Conservation (phyloP, 2,113 vertebrate genomes). For the Fukomys damarensis region DNA sequence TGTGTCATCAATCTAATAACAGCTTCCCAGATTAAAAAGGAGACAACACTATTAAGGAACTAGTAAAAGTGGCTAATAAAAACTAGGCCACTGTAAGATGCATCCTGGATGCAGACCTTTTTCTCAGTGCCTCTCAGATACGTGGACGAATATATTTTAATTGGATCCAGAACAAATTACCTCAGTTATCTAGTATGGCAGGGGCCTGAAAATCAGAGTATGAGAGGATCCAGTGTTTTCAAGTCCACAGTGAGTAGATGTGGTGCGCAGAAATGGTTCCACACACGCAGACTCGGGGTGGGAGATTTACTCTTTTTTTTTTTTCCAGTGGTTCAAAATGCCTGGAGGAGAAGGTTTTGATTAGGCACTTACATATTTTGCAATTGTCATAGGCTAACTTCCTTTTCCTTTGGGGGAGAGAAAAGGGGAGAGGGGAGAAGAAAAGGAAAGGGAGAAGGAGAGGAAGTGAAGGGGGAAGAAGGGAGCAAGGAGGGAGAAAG, state of each 20-base stretch:
- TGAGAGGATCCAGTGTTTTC: rapidly evolving
- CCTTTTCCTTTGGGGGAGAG: neutral
- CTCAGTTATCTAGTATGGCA: neutral
- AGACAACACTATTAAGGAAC: neutral
- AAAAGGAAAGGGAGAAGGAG: too few relatives aligned
- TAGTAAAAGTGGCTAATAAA: neutral
- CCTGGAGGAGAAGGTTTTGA: neutral
- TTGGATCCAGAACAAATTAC: neutral
- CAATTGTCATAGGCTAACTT: neutral
- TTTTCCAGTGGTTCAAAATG: neutral
- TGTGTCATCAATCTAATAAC: conserved; percentile 64
- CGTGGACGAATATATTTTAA: neutral
- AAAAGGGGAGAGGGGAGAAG: rapidly evolving
- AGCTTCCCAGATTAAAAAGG: conserved; percentile 46
- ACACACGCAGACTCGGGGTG: neutral
- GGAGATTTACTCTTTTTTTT: neutral
- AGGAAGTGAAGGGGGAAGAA: neutral
- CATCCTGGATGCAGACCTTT: neutral
- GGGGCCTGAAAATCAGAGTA: neutral
- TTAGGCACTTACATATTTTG: neutral
- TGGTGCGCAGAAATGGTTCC: rapidly evolving
- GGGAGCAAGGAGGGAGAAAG: too few relatives aligned
- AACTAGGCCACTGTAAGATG: neutral
- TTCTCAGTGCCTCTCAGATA: neutral
- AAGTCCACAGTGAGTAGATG: rapidly evolving